A percentile compares a stretch with the other conserved stretches of the same genome.
Conservation (phyloP, 2,888 invertebrate species). For the Dendrolimus houi region DNA sequence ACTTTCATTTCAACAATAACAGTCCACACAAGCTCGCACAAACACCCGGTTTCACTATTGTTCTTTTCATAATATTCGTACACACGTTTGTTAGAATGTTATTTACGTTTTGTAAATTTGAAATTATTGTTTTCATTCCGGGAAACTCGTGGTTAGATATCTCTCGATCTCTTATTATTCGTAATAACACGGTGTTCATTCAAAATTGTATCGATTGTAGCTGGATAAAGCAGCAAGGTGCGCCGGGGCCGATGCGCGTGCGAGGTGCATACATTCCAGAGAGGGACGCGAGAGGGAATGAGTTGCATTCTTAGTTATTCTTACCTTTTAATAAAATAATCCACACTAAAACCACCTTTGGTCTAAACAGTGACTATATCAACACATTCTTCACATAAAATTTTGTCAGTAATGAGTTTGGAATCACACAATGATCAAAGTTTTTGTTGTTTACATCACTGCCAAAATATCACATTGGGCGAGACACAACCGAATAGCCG, state of each 20-base stretch:
- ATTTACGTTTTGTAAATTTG: background rate
- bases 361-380: conserved; percentile 20
- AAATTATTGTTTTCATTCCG: background rate
- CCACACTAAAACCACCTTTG: conserved; percentile 21
- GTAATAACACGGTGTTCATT: conserved; percentile 7
- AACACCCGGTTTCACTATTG: background rate
- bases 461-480: conserved; percentile 30
- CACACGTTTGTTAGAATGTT: background rate
- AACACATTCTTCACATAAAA: conserved; percentile 45
- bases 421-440: conserved; percentile 34
- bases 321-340: conserved; percentile 49
- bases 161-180: background rate
- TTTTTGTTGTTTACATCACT: conserved; percentile 65
- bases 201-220: conserved; percentile 24
- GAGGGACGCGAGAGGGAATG: conserved; percentile 67
- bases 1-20: background rate
- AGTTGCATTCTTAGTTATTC: conserved; percentile 65
- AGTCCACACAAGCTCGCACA: background rate
- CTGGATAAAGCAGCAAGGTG: conserved; percentile 60
- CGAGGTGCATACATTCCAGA: conserved; percentile 67
- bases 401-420: conserved; percentile 35
- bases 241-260: conserved; percentile 41
- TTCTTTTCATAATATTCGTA: background rate
- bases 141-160: background rate
- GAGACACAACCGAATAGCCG: conserved; percentile 46